Evolutionary conservation across 2,797 vertebrate genomes (phyloP).

Genomic region (Tachyglossus aculeatus): DNA sequence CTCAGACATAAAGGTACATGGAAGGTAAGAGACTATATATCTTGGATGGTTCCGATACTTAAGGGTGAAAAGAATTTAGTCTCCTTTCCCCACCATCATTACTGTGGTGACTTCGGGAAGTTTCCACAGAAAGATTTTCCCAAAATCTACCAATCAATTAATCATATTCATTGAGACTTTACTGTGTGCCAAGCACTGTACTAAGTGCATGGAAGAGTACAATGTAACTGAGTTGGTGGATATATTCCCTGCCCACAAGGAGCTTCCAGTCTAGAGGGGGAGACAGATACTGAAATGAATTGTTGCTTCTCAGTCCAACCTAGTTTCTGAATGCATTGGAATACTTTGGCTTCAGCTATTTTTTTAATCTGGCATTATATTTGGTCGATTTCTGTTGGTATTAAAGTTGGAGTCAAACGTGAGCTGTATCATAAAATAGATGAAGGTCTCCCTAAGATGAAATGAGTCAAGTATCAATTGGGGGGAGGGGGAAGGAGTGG

Average conservation of each 20-base stretch:
- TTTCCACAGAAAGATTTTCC: neutral
- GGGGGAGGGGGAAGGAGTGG: no score
- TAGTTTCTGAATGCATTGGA: neutral
- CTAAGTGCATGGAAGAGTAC: no score
- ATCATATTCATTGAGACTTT: no score
- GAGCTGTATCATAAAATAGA: no score
- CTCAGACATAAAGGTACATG: slow-evolving; percentile 96
- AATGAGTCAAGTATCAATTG: no score
- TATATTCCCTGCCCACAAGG: no score
- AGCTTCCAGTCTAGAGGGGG: no score
- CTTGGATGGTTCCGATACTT: neutral
- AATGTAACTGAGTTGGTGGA: no score
- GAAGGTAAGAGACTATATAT: slow-evolving; percentile 85
- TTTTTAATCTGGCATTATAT: neutral
- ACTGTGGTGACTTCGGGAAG: neutral
- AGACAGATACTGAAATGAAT: no score
- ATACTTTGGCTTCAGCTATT: neutral
- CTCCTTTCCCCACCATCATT: accelerated
- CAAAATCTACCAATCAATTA: neutral
- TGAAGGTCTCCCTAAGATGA: no score
- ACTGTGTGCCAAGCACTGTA: no score
- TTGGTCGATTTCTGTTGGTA: neutral
- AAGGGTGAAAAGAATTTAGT: no score
- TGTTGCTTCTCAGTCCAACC: neutral
- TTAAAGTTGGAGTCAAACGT: slow-evolving; percentile 4